These are phyloP conservation scores for Eupithecia vulgata DNA, from an alignment of 2,888 invertebrate genomes.

Conservation along the genomic window DNA sequence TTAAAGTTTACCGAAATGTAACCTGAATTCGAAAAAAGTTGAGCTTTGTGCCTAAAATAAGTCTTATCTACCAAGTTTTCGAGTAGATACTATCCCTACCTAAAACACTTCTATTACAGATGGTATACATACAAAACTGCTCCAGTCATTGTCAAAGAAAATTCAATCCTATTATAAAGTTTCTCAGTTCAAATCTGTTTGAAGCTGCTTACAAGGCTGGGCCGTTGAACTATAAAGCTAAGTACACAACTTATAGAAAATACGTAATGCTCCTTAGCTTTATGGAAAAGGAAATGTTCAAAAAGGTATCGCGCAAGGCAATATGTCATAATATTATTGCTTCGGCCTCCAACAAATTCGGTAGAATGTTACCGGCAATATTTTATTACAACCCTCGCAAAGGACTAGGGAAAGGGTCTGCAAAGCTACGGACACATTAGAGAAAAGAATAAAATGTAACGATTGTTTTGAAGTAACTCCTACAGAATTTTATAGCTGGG, in stretches of 20 bases:
- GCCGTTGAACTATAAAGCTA: constrained; percentile 39
- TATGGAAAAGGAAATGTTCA: constrained; percentile 55
- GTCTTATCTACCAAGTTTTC: background rate
- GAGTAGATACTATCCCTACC: background rate
- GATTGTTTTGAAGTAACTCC: background rate
- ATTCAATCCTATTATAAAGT: background rate
- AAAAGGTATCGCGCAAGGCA: constrained; percentile 69
- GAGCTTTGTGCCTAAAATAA: constrained; percentile 10
- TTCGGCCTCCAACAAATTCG: constrained; percentile 72
- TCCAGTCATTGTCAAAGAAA: background rate
- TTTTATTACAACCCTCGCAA: constrained; percentile 73
- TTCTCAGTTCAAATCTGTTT: constrained; percentile 3
- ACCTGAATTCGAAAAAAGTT: constrained; percentile 9
- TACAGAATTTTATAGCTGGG: background rate
- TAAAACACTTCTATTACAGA: background rate
- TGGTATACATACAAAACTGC: background rate
- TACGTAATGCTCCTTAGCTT: constrained; percentile 45
- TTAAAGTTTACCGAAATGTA: background rate
- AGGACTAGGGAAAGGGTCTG: constrained; percentile 57
- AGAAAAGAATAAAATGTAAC: constrained; percentile 22
- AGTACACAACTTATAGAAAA: constrained; percentile 41
- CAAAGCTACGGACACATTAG: constrained; percentile 57
- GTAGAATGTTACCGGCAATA: constrained; percentile 73
- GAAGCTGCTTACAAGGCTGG: constrained; percentile 35
- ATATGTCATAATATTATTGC: constrained; percentile 84